Conservation (phyloP, 2,113 vertebrate genomes). For the Ahaetulla prasina region DNA sequence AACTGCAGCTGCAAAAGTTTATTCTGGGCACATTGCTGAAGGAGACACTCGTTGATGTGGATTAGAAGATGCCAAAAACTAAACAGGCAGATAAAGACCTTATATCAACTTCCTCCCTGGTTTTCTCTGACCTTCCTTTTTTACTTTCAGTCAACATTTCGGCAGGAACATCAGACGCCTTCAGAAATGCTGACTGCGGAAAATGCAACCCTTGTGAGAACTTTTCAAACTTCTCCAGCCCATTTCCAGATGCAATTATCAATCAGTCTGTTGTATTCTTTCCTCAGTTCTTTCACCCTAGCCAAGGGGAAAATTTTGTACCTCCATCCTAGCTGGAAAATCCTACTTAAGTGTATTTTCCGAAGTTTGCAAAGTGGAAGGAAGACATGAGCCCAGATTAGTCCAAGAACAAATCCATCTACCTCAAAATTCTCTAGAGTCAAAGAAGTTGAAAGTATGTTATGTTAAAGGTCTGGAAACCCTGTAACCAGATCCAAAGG, state of each 20-base stretch:
- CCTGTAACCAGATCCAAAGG: background rate
- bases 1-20: constrained; percentile 55
- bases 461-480: background rate
- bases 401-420: background rate
- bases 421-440: background rate
- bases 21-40: background rate
- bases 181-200: background rate
- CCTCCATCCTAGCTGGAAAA: background rate
- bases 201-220: background rate
- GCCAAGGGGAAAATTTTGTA: background rate
- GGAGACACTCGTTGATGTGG: constrained; percentile 4
- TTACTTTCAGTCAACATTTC: constrained; percentile 15
- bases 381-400: background rate
- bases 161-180: accelerated
- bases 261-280: background rate
- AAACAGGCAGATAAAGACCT: constrained; percentile 50
- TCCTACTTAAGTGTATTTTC: background rate
- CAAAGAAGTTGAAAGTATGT: background rate
- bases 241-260: background rate
- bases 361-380: background rate
- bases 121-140: constrained; percentile 19
- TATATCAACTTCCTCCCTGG: constrained; percentile 14
- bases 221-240: background rate
- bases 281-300: background rate
- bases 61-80: constrained; percentile 36